A percentile compares a stretch with the other conserved stretches of the same genome.
These are phyloP conservation scores for Cynodonichthys magdalenae DNA, from an alignment of 2,797 vertebrate species.

Conservation along the genomic window DNA sequence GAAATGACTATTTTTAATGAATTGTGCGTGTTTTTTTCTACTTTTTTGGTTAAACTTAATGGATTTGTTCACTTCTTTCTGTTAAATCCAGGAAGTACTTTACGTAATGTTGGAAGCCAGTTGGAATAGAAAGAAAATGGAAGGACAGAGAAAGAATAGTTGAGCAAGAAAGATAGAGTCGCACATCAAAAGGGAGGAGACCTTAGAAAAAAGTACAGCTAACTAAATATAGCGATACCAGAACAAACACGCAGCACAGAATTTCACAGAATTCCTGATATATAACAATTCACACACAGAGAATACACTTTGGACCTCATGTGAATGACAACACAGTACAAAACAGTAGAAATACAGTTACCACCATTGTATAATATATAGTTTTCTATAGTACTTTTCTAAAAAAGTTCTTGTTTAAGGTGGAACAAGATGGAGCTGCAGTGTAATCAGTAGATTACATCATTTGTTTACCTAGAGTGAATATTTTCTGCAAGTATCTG, in stretches of 20 bases:
- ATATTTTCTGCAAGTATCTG: neutral
- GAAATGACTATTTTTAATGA: slow-evolving; percentile 16
- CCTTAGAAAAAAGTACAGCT: slow-evolving; percentile 61
- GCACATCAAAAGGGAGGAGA: slow-evolving; percentile 54
- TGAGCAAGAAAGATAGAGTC: slow-evolving; percentile 20
- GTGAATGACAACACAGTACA: slow-evolving; percentile 80
- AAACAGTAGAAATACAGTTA: slow-evolving; percentile 80
- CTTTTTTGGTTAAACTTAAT: slow-evolving; percentile 38
- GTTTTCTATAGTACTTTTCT: slow-evolving; percentile 63
- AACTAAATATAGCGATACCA: slow-evolving; percentile 74
- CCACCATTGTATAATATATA: slow-evolving; percentile 73
- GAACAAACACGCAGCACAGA: slow-evolving; percentile 74
- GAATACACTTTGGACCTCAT: slow-evolving; percentile 80
- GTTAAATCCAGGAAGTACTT: slow-evolving; percentile 42
- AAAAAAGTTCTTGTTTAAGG: slow-evolving; percentile 64
- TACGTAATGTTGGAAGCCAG: slow-evolving; percentile 50
- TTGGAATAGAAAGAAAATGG: slow-evolving; percentile 20
- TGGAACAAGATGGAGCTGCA: slow-evolving; percentile 53
- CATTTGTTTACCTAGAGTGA: slow-evolving; percentile 3
- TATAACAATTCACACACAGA: slow-evolving; percentile 76
- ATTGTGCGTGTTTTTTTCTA: slow-evolving; percentile 5
- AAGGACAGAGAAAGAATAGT: slow-evolving; percentile 47
- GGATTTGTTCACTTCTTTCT: slow-evolving; percentile 6
- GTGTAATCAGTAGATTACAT: slow-evolving; percentile 48
- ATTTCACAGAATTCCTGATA: slow-evolving; percentile 81